A percentile compares a stretch with the other conserved stretches of the same genome.
Evolutionary conservation across 2,113 vertebrate species (phyloP).

Genomic region (Bufo gargarizans): DNA sequence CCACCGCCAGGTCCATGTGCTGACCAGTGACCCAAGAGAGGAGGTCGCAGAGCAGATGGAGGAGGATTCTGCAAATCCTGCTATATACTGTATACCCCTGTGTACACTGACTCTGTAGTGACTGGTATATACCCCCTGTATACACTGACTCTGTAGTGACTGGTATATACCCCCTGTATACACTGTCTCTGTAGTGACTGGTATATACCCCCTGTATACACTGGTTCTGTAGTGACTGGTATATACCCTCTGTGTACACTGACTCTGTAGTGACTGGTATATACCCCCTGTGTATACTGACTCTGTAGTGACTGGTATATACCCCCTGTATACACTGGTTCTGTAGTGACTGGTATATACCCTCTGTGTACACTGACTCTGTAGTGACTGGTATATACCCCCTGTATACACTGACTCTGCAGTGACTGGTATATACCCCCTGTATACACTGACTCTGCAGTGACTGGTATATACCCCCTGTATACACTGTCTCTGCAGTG

Average conservation of each 20-base stretch:
- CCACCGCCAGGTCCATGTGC: background rate
- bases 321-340: background rate
- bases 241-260: background rate
- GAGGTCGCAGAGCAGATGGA: background rate
- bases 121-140: background rate
- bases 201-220: no score
- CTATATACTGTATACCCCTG: background rate
- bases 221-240: background rate
- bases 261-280: background rate
- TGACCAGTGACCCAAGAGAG: background rate
- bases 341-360: background rate
- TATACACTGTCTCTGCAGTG: background rate
- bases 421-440: background rate
- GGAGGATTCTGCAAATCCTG: background rate
- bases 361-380: background rate
- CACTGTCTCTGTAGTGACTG: background rate
- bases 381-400: background rate
- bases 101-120: background rate
- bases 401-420: background rate
- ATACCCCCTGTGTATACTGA: background rate
- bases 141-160: background rate
- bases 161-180: background rate
- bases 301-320: background rate
- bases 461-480: background rate
- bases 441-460: background rate